Conservation (phyloP, 2,113 vertebrate genomes). For the Tachycineta bicolor region DNA sequence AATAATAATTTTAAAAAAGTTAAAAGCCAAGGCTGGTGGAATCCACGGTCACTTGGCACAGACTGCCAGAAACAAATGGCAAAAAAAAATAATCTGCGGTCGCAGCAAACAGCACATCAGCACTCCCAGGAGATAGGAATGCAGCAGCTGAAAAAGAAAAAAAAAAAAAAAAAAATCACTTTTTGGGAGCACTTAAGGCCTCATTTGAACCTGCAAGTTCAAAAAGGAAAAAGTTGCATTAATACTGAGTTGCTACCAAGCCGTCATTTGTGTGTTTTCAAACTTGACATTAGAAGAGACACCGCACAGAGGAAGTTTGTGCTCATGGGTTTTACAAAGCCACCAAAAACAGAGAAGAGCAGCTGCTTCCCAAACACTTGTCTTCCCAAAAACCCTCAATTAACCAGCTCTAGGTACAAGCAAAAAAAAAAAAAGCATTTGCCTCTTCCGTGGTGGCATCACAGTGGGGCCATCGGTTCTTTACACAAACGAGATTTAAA, state of each 20-base stretch:
- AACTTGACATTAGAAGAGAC: neutral
- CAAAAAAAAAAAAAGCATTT: neutral
- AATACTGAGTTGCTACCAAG: neutral
- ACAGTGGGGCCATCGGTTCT: neutral
- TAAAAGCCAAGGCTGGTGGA: neutral
- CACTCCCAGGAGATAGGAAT: fast-evolving
- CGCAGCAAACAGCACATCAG: neutral
- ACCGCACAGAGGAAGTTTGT: neutral
- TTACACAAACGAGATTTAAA: neutral
- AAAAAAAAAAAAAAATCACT: too few relatives aligned
- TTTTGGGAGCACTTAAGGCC: neutral
- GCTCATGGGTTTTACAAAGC: neutral
- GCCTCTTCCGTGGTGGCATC: neutral
- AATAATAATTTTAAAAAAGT: too few relatives aligned
- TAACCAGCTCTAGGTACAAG: neutral
- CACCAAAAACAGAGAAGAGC: neutral
- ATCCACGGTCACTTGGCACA: neutral
- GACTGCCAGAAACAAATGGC: neutral
- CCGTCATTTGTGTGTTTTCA: fast-evolving
- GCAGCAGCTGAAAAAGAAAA: neutral
- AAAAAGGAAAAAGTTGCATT: neutral
- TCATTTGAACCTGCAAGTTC: neutral
- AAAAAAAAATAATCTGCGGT: neutral
- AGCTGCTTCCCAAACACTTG: neutral
- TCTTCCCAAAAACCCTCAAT: neutral